Evolutionary conservation across 2,888 invertebrate species (phyloP), one percentile per base, ranked within the genome.

Genomic region (Andrena bicolor): DNA sequence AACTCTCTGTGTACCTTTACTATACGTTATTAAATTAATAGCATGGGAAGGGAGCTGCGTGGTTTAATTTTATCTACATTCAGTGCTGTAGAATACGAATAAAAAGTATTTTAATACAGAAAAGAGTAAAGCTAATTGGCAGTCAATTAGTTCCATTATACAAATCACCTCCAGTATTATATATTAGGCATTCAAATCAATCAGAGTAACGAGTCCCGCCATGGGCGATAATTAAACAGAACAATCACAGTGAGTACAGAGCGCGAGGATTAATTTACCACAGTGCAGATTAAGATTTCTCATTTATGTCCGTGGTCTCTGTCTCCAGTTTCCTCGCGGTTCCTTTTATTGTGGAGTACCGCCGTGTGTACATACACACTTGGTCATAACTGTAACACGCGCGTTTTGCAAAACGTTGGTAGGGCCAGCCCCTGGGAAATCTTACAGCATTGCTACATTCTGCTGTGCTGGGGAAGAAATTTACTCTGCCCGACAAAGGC

Each of bases 351-450:
- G 70, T 35, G 16, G 60, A 35, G 60, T 53, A 41, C 74, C 71
- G 77, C 69, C 76, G 75, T 71, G 75, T 60, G 65, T 41, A 80
- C 70, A 60, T 84, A 76, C 70, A 72, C 82, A 80, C 78, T 87
- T 86, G 88, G 83, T 64, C 83, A 72, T 69, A 73, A 53, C 78
- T 56, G 77, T 76, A 66, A 69, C 32, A 72, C 66, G 51, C 65
- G 63, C 73, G 76, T 84, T 82, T 83, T 78, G 76, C 66, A 85
- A 84, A 85, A 86, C 74, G 83, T 82, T 69, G 74, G 86, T 64
- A 77, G 71, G 72, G 76, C 64, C 70, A 60, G 49, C 88, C 66
- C 86, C 60, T 76, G 88, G 88, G 88, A 88, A 88, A 88, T 88
- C 88, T 85, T 81, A 80, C 83, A 81, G 82, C 73, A 58, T 68